phyloP scores from a whole-genome alignment of 2,888 invertebrate genomes.

The Pollenia angustigena region DNA sequence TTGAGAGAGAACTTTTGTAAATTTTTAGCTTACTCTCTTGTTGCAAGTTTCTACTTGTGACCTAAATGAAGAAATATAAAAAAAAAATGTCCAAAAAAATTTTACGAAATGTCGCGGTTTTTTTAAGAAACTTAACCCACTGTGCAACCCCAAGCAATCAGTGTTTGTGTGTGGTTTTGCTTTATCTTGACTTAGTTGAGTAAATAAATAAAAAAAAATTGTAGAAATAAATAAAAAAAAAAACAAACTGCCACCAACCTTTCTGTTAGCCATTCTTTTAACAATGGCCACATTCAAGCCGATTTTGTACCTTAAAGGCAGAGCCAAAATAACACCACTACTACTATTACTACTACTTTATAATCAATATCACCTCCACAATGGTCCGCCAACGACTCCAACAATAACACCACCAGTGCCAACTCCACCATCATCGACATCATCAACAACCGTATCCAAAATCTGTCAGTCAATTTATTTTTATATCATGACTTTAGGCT shows the following conservation, averaged over 20 bases:
- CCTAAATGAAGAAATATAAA: too few species aligned
- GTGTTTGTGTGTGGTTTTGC: slow-evolving; percentile 40
- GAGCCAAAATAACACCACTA: slow-evolving; percentile 65
- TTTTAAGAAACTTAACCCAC: not conserved
- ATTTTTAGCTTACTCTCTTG: too few species aligned
- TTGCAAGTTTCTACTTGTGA: too few species aligned
- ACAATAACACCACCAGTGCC: slow-evolving; percentile 25
- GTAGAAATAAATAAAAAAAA: slow-evolving; percentile 2
- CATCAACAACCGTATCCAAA: slow-evolving; percentile 72
- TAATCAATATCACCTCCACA: slow-evolving; percentile 59
- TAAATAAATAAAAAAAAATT: slow-evolving; percentile 24
- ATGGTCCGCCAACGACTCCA: slow-evolving; percentile 44
- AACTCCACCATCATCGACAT: slow-evolving; percentile 27
- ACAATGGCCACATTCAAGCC: slow-evolving; percentile 71
- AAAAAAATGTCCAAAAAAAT: too few species aligned
- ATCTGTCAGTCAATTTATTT: slow-evolving; percentile 75
- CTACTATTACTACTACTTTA: slow-evolving; percentile 37
- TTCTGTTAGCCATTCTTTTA: slow-evolving; percentile 43
- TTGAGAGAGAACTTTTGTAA: too few species aligned
- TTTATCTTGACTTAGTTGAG: slow-evolving; percentile 53
- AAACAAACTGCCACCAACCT: slow-evolving; percentile 64
- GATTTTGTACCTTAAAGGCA: slow-evolving; percentile 71
- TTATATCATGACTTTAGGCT: slow-evolving; percentile 74
- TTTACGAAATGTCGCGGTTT: not conserved
- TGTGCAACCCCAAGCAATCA: slow-evolving; percentile 33